Base-by-base conservation (phyloP, 2,797 vertebrate species). In the Benthosema pterotum region DNA sequence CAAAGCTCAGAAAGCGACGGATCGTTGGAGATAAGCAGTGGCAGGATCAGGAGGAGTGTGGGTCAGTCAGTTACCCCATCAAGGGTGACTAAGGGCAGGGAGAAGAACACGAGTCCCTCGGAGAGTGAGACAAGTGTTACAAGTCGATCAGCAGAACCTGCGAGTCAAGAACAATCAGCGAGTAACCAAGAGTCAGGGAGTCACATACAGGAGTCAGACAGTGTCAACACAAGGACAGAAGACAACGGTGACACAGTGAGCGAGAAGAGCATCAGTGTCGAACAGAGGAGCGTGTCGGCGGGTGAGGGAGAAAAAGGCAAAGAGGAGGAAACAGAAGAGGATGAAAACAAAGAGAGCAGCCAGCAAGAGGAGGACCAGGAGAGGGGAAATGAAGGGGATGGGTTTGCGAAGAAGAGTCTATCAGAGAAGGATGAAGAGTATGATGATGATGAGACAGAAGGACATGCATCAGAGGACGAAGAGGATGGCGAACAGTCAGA, bases 361-460 rank as follows among this genome's bases (percentile, higher is more conserved):
- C 63, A 28, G 32, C 67, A 66, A 19, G 57, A 67, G 17, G 45
- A 74, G 52, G 67, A 72, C 0, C 53, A 71, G 9, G 42, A 16
- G 2, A 25, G 28, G 28, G 18, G 4, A 11, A 61, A 78, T 4
- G 50, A 67, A n/a, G 61, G 71, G 17, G 47, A 62, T n/a, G 60
- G 3, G 65, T 65, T 60, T 58, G 60, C 18, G 13, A 65, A 3
- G 51, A 67, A 69, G 19, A 72, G 16, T 0, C 28, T 57, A 69
- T 47, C 22, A 18, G 72, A 80, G 11, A 71, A 79, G 13, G 59
- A 78, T 4, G 63, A 47, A 2, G 63, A 38, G 53, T 71, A 80
- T 32, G 47, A 42, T 48, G 32, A 17, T 15, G 72, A 78, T 2
- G 75, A 76, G 19, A 38, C 32, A 1, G 69, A 82, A 5, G 67